phyloP scores from a whole-genome alignment of 1,140 invertebrate genomes.

The Tetraneura akinire region DNA sequence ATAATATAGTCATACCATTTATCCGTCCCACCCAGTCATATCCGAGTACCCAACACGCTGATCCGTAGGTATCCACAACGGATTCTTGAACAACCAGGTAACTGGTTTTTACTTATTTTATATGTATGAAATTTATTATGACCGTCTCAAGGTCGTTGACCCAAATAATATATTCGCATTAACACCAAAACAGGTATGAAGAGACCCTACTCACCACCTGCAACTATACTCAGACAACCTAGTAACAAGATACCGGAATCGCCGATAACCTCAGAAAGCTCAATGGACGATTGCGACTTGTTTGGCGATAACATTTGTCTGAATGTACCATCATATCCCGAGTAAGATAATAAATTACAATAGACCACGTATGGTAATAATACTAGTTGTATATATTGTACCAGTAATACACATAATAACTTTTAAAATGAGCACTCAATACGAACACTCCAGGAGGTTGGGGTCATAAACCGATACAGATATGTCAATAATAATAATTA shows the following conservation, averaged over 20 bases:
- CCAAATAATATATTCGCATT: slow-evolving; percentile 43
- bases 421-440: no score
- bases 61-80: slow-evolving; percentile 40
- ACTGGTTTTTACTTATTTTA: slow-evolving; percentile 34
- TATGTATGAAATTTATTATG: neutral
- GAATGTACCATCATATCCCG: slow-evolving; percentile 73
- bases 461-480: no score
- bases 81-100: slow-evolving; percentile 30
- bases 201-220: slow-evolving; percentile 32
- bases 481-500: no score
- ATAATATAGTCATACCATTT: slow-evolving; percentile 35
- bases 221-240: neutral
- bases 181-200: slow-evolving; percentile 30
- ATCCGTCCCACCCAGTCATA: slow-evolving; percentile 12
- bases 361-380: no score
- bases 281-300: slow-evolving; percentile 66
- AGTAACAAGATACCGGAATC: neutral
- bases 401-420: no score
- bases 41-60: slow-evolving; percentile 18
- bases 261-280: neutral
- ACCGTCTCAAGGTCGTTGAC: slow-evolving; percentile 44
- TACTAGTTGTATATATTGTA: no score
- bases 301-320: slow-evolving; percentile 77
- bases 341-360: no score
- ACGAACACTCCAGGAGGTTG: no score